These are phyloP conservation scores for Bugulina stolonifera DNA, from an alignment of 2,888 invertebrate species.

Conservation along the genomic window DNA sequence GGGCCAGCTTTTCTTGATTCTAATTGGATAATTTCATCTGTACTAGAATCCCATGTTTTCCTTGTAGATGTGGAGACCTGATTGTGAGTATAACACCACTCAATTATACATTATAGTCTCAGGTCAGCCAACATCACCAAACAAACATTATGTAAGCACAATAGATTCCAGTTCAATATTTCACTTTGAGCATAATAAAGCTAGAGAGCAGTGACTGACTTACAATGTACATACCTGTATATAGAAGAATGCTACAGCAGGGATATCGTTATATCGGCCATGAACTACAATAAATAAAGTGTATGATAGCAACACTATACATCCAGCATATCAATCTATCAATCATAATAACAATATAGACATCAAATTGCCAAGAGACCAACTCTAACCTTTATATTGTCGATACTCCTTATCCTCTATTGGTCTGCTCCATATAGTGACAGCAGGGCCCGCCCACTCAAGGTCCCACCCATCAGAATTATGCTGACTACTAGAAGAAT, in stretches of 20 bases:
- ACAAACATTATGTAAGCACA: no score
- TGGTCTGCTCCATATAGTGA: slow-evolving; percentile 7
- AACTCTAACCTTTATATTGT: slow-evolving; percentile 15
- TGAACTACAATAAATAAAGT: slow-evolving; percentile 4
- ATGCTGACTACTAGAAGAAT: not conserved
- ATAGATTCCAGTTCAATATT: no score
- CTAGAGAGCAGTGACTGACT: not conserved
- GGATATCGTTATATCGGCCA: slow-evolving; percentile 10
- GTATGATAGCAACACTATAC: no score
- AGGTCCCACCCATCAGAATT: not conserved
- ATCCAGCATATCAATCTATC: no score
- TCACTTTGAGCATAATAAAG: no score
- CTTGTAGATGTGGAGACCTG: not conserved
- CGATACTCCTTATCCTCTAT: not conserved
- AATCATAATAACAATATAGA: no score
- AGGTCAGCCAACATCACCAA: no score
- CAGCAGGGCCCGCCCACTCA: not conserved
- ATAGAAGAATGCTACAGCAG: slow-evolving; percentile 17
- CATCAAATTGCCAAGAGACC: no score
- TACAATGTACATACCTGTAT: not conserved
- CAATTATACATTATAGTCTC: no score
- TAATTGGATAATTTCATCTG: not conserved
- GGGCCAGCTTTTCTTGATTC: not conserved
- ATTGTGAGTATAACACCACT: no score
- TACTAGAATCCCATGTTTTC: not conserved